Evolutionary conservation across 2,888 invertebrate species (phyloP).

Genomic region (Atethmia centrago): DNA sequence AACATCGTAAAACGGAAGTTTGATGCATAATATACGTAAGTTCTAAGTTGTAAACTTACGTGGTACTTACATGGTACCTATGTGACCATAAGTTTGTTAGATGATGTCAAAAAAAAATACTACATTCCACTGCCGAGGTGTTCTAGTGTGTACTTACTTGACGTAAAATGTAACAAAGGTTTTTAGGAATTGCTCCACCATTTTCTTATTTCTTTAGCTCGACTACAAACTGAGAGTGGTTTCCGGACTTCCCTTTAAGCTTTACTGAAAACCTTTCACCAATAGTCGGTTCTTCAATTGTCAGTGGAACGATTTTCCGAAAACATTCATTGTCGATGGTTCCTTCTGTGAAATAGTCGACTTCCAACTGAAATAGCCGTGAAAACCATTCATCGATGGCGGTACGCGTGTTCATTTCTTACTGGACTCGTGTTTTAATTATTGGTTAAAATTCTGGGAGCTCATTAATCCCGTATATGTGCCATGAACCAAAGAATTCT

Average conservation of each 20-base stretch:
- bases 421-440: background rate
- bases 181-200: background rate
- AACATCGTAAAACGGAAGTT: constrained; percentile 49
- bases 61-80: background rate
- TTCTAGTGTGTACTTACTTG: background rate
- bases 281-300: background rate
- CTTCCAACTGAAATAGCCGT: background rate
- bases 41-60: constrained; percentile 18
- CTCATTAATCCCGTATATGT: constrained; percentile 8
- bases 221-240: background rate
- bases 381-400: background rate
- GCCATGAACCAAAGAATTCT: background rate
- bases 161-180: background rate
- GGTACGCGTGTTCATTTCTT: too few relatives aligned
- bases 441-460: background rate
- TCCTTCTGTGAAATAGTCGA: constrained; percentile 5
- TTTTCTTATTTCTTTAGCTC: background rate
- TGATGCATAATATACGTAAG: constrained; percentile 25
- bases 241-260: background rate
- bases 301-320: background rate
- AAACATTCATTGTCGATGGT: background rate
- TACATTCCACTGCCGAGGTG: background rate
- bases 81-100: background rate
- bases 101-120: constrained; percentile 7
- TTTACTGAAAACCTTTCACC: background rate